Conservation (phyloP, 2,888 invertebrate species). For the Brenthis ino region DNA sequence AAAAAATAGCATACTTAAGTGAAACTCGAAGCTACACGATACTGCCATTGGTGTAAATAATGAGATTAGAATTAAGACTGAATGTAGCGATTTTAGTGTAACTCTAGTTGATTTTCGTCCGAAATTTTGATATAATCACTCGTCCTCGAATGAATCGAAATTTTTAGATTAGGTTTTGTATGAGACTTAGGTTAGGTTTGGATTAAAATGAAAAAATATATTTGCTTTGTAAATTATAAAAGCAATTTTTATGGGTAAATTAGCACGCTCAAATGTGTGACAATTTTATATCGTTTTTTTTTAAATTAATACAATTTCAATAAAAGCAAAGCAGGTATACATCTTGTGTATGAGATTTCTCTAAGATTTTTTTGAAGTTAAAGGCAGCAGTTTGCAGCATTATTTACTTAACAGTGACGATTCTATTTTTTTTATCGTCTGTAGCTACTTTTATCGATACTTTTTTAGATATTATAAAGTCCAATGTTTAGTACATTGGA, state of each 20-base stretch:
- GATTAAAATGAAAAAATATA: conserved; percentile 1
- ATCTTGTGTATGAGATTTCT: too few species aligned
- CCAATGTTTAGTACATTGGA: too few species aligned
- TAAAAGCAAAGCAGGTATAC: too few species aligned
- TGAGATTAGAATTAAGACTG: conserved; percentile 50
- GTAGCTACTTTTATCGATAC: too few species aligned
- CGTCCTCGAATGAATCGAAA: conserved; percentile 71
- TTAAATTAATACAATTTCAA: too few species aligned
- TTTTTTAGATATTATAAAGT: too few species aligned
- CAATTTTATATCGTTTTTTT: too few species aligned
- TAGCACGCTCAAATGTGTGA: too few species aligned
- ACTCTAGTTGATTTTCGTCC: conserved; percentile 55
- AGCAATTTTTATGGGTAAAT: not conserved
- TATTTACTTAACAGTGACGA: too few species aligned
- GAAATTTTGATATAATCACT: conserved; percentile 55
- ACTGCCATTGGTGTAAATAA: conserved; percentile 74
- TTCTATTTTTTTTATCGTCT: too few species aligned
- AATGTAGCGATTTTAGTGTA: conserved; percentile 52
- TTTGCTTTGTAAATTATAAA: conserved; percentile 3
- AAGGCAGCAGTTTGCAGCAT: too few species aligned
- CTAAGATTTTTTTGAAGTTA: too few species aligned
- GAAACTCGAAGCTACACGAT: conserved; percentile 68
- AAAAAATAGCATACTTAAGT: conserved; percentile 36
- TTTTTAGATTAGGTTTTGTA: conserved; percentile 43
- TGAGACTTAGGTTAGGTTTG: conserved; percentile 11